Conservation (phyloP, 2,113 vertebrate genomes). For the Micromys minutus region DNA sequence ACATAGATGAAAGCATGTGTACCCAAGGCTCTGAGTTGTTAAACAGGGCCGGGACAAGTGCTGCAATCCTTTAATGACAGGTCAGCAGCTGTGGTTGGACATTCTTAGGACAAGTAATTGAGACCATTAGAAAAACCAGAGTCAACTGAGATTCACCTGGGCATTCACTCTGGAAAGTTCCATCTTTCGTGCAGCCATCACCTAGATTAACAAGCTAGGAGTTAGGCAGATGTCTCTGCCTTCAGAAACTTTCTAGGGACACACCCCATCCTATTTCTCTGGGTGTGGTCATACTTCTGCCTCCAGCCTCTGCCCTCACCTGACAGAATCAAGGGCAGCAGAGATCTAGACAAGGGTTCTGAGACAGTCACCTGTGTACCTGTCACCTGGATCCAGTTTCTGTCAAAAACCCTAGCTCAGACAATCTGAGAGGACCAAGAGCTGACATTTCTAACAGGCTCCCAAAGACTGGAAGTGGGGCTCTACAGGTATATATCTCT, state of each 20-base stretch:
- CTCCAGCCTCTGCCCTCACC: not conserved
- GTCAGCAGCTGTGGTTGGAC: not conserved
- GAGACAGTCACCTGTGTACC: not conserved
- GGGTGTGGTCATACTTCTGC: not conserved
- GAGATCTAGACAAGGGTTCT: not conserved
- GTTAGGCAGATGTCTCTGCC: not conserved
- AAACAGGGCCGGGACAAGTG: not conserved
- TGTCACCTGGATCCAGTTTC: too few species aligned
- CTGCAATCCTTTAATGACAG: not conserved
- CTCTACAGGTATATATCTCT: too few species aligned
- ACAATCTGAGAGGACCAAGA: rapidly evolving
- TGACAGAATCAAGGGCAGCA: not conserved
- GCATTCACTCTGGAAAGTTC: not conserved
- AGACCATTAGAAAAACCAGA: not conserved
- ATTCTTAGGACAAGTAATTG: not conserved
- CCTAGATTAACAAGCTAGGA: not conserved
- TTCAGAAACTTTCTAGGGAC: not conserved
- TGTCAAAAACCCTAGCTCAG: not conserved
- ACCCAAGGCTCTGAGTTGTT: not conserved
- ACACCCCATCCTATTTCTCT: not conserved
- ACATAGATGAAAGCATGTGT: not conserved
- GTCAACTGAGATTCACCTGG: not conserved
- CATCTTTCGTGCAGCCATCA: not conserved
- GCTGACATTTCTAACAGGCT: not conserved
- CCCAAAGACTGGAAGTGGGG: not conserved